Evolutionary conservation across 2,888 invertebrate genomes (phyloP), one percentile per base, ranked within the genome.

Genomic region (Drosophila neutralis): DNA sequence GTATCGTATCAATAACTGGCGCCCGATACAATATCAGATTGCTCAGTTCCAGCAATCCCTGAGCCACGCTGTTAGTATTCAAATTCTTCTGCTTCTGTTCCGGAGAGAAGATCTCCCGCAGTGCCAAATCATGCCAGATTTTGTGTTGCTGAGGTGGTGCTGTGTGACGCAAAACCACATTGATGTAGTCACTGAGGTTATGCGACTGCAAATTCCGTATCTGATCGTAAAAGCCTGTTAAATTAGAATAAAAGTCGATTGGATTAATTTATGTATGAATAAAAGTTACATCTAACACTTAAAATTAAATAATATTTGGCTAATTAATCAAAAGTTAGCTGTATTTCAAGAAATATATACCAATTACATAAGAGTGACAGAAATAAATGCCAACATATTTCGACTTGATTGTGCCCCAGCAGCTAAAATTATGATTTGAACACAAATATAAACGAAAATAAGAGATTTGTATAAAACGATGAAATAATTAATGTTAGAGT

Each of bases 21-120:
- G 86, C 91, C 18, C 92, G 91, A 67, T 92, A 93, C 45, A 93
- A 63, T 49, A 93, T 91, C 7, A 91, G 73, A 67, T 92, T 92
- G 42, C 84, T 85, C 13, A 93, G 78, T 87, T 92, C 92, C 35
- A 92, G 64, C 36, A 92, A 64, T 5, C 92, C 91, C 62, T 89
- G 89, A 0, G 89, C 67, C n/a, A 92, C 73, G 27, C 67, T 71
- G 3, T 27, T 52, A 0, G 83, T 40, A 8, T 66, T 76, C 1
- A 89, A 83, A 64, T 31, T 31, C 10, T 10, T 29, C 29, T 29
- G 27, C 21, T 59, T 36, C 42, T 91, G 91, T 1, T 90, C 84
- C 11, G 80, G 76, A 4, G 73, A 80, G 52, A 92, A 92, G 40
- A 92, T 92, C 45, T 92, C 87, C 0, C 82, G 72, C 1, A 91